Base-by-base conservation (phyloP, 2,113 vertebrate species). In the Catharus minimus region DNA sequence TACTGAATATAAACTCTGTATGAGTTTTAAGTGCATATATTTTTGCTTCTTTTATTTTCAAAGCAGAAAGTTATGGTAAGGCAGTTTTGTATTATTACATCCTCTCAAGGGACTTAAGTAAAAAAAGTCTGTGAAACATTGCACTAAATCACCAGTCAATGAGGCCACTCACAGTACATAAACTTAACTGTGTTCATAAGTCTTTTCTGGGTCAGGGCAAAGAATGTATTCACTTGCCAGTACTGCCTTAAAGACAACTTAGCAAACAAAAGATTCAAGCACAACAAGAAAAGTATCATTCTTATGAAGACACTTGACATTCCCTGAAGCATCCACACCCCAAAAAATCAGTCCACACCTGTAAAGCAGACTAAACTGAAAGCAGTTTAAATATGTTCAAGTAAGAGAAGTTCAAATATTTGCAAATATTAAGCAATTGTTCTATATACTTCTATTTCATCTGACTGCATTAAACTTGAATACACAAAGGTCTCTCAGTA, bases 381-480 rank as follows among this genome's bases (percentile, higher is more conserved):
- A 67, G 76, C 47, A 90, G 61, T 71, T 90, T 64, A 91, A 94
- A 78, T 94, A 91, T 65, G 58, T 86, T 71, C 61, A 33, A 81
- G n/a, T 75, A 36, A 58, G 58, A 82, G 61, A 93, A 89, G 86
- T 84, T 92, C 94, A 96, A 94, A 93, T 95, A 95, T 97, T 95
- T 95, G 84, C 69, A 67, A 89, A 74, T 86, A 86, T 89, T 87
- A 86, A 86, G 76, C 83, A 91, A 93, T 66, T 84, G 38, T 66
- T 92, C 61, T 46, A 15, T 49, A 57, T 77, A 72, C 38, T 58
- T 90, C 18, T 64, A 58, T 66, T 74, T 86, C 18, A 52, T 52
- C 69, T 53, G 82, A 11, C 68, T 74, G 73, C 67, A 49, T 72
- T 74, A 60, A 77, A 56, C 50, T 86, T 73, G 53, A 66, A 46